Percentiles rank a stretch among this genome's conserved stretches.
Conservation (phyloP, 2,113 vertebrate species). For the Columba janthina region DNA sequence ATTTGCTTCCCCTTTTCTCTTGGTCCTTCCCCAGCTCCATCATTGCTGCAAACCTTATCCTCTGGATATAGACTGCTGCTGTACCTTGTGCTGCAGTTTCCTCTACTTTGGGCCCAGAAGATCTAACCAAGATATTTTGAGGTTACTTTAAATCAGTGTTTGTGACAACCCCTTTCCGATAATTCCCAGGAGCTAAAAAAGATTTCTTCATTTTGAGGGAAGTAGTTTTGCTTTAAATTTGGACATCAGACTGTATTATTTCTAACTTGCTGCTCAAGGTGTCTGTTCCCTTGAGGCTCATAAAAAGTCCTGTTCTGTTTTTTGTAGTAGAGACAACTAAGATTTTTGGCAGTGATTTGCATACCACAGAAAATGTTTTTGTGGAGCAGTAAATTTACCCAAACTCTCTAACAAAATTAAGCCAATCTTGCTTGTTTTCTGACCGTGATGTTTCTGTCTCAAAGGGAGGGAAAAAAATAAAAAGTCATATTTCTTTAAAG, state of each 20-base stretch:
- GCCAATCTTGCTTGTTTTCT: neutral
- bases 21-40: neutral
- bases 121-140: neutral
- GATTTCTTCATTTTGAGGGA: neutral
- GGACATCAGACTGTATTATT: neutral
- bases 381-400: neutral
- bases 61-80: neutral
- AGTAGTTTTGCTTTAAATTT: neutral
- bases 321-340: neutral
- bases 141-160: neutral
- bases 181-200: neutral
- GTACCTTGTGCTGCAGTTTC: neutral
- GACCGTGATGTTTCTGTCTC: neutral
- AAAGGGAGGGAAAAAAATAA: neutral
- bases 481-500: neutral
- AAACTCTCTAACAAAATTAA: neutral
- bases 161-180: conserved; percentile 15
- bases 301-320: neutral
- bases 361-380: neutral
- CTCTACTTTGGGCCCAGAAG: neutral
- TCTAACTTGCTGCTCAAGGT: neutral
- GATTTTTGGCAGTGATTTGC: neutral
- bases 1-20: neutral
- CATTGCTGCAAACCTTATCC: neutral
- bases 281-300: neutral